phyloP scores from a whole-genome alignment of 1,140 invertebrate genomes.

The Drosophila auraria region DNA sequence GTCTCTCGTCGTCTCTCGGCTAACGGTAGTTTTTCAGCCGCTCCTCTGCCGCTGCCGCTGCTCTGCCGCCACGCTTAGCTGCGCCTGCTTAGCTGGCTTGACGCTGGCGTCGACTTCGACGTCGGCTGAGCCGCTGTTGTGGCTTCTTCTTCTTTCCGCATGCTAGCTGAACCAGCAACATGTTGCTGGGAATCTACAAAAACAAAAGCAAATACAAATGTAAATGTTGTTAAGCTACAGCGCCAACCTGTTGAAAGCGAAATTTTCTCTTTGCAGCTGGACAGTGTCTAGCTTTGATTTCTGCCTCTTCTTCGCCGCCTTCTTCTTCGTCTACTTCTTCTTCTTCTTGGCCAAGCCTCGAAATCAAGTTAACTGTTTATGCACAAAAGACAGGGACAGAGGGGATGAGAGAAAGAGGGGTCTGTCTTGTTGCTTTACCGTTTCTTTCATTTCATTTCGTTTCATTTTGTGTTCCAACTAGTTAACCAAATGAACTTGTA shows the following conservation, averaged over 20 bases:
- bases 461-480: constrained; percentile 58
- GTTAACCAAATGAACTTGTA: constrained; percentile 55
- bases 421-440: constrained; percentile 71
- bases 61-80: constrained; percentile 71
- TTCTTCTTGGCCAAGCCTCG: constrained; percentile 67
- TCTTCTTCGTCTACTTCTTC: constrained; percentile 40
- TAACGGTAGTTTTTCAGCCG: constrained; percentile 82
- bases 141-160: constrained; percentile 59
- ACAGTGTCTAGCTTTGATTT: constrained; percentile 65
- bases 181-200: constrained; percentile 50
- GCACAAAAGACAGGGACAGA: constrained; percentile 54
- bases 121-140: constrained; percentile 24
- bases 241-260: constrained; percentile 85
- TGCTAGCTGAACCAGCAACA: constrained; percentile 59
- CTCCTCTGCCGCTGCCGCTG: constrained; percentile 8
- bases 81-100: constrained; percentile 71
- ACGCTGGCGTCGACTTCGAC: constrained; percentile 7
- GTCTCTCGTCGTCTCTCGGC: constrained; percentile 69
- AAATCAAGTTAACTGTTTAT: constrained; percentile 75
- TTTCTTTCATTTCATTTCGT: constrained; percentile 55
- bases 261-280: constrained; percentile 72
- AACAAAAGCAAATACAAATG: constrained; percentile 12
- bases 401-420: constrained; percentile 34
- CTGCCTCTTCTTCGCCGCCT: constrained; percentile 44
- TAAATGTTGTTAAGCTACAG: constrained; percentile 40